These are phyloP conservation scores for Eurytoma californica DNA, from an alignment of 2,888 invertebrate genomes.

Conservation along the genomic window DNA sequence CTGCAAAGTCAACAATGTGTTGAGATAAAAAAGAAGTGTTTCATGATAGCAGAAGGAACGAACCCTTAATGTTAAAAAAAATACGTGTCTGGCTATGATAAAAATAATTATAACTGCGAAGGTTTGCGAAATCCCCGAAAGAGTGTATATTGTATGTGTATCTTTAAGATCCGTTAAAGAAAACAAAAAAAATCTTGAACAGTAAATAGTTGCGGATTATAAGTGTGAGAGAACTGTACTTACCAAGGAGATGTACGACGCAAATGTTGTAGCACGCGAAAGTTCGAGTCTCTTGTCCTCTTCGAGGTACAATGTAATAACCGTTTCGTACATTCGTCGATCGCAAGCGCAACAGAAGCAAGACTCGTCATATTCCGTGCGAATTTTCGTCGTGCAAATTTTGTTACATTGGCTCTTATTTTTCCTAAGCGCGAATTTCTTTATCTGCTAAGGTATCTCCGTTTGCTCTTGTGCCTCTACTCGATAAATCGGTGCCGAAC, in stretches of 20 bases:
- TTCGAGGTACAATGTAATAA: conserved; percentile 20
- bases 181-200: conserved; percentile 25
- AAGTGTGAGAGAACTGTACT: conserved; percentile 47
- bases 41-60: conserved; percentile 31
- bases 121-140: conserved; percentile 39
- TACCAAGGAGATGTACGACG: conserved; percentile 4
- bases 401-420: neutral
- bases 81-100: conserved; percentile 48
- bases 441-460: neutral
- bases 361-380: conserved; percentile 16
- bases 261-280: conserved; percentile 25
- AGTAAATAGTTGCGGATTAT: conserved; percentile 27
- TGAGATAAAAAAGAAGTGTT: conserved; percentile 9
- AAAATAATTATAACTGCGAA: conserved; percentile 44
- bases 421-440: neutral
- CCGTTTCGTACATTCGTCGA: conserved; percentile 26
- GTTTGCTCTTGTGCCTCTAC: conserved; percentile 1
- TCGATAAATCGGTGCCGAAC: neutral
- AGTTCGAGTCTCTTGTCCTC: conserved; percentile 30
- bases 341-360: conserved; percentile 35
- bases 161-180: conserved; percentile 46
- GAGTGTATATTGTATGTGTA: conserved; percentile 55
- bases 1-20: conserved; percentile 16
- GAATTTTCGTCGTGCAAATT: neutral
- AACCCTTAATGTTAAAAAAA: conserved; percentile 35